Evolutionary conservation across 2,888 invertebrate genomes (phyloP), one percentile per base, ranked within the genome.

Genomic region (Ophraella communa): DNA sequence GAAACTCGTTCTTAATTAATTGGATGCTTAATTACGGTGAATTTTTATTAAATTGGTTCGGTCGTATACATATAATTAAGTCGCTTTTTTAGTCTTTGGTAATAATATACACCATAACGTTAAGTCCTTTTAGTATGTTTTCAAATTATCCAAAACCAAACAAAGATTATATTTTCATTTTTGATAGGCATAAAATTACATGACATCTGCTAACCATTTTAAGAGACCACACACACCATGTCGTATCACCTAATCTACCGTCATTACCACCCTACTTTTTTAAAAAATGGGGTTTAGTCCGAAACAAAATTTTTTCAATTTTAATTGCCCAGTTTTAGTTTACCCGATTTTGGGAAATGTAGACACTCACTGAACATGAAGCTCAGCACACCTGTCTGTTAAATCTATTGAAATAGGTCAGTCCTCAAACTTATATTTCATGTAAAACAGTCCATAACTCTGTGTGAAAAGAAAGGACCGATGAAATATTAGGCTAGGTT

Each of bases 181-280:
- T 70, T 70, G 78, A 78, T 78, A 78, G 75, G 76, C 76, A 75
- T 73, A 72, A 74, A 76, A 77, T 76, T 75, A 74, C 69, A 69
- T 62, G 57, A 68, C 74, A 77, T 75, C 76, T 78, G 77, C 75
- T 74, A 64, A 72, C 73, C 70, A 73, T 74, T 73, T 72, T 62
- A 14, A 17, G 45, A 67, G 75, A 76, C 74, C 73, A 73, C 74
- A 74, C 74, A 73, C 62, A 57, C 33, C 55, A 68, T 59, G 60
- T 62, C 53, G 35, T 67, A 67, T 66, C 66, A 49, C 45, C 45
- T 35, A 57, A 60, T 61, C 62, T 59, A 58, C 55, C 59, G 33
- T 51, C 18, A 39, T 18, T 11, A 24, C 24, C 30, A 20, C 14
- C 39, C 49, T 14, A 23, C 51, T 49, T 39, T 39, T 39, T 7